These are phyloP conservation scores for Drosophila trapezifrons DNA, from an alignment of 1,140 invertebrate genomes.

Conservation along the genomic window DNA sequence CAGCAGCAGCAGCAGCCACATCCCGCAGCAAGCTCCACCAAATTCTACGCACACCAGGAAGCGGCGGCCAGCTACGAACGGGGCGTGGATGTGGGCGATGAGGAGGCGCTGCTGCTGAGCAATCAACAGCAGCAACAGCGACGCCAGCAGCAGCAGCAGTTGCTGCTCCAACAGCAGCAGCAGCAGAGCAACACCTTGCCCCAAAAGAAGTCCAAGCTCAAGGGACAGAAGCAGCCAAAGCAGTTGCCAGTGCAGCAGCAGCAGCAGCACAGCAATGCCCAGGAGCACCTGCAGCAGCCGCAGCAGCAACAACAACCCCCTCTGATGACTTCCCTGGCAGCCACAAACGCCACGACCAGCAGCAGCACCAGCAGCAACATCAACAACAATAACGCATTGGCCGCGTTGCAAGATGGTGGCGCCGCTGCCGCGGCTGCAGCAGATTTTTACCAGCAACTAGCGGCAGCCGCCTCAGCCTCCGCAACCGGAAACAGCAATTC, in stretches of 20 bases:
- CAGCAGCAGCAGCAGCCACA: conserved; percentile 51
- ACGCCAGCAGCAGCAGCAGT: conserved; percentile 43
- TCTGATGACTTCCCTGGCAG: conserved; percentile 78
- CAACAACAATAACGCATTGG: conserved; percentile 65
- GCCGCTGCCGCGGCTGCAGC: conserved; percentile 68
- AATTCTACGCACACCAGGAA: conserved; percentile 73
- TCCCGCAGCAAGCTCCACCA: conserved; percentile 53
- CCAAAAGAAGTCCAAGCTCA: conserved; percentile 76
- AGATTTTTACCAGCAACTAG: conserved; percentile 76
- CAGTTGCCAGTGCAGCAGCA: conserved; percentile 62
- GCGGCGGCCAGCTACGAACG: conserved; percentile 67
- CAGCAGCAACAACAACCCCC: conserved; percentile 44
- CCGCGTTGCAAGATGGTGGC: conserved; percentile 71
- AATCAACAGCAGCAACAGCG: conserved; percentile 57
- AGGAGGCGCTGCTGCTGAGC: conserved; percentile 69
- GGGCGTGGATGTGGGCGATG: conserved; percentile 79
- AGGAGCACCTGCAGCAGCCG: conserved; percentile 19
- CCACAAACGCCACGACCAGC: conserved; percentile 44
- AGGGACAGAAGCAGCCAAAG: conserved; percentile 81
- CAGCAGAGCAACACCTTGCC: conserved; percentile 71
- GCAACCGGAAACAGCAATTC: conserved; percentile 18
- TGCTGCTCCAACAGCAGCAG: conserved; percentile 40
- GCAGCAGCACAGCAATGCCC: conserved; percentile 40
- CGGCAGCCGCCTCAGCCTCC: conserved; percentile 56
- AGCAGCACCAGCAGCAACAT: conserved; percentile 47